Evolutionary conservation across 2,888 invertebrate genomes (phyloP).

Genomic region (Caenorhabditis panamensis): DNA sequence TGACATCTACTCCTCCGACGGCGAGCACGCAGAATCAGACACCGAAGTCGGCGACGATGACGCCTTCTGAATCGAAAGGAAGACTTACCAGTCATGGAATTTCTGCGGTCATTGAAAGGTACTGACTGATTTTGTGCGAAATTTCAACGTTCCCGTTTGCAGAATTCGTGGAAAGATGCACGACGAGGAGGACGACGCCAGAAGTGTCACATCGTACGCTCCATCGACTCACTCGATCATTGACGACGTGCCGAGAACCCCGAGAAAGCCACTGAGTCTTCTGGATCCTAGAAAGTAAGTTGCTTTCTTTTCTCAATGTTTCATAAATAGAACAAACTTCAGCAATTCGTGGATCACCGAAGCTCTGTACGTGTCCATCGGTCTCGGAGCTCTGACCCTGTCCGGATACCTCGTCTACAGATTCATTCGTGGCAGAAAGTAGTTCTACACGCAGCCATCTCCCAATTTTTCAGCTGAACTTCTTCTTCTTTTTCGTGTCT

Average conservation of each 20-base stretch:
- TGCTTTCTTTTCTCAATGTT: conserved; percentile 6
- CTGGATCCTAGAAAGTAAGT: conserved; percentile 70
- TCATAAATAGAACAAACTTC: conserved; percentile 21
- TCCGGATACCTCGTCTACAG: conserved; percentile 64
- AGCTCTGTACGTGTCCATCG: conserved; percentile 70
- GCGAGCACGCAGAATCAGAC: conserved; percentile 23
- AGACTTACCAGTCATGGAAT: conserved; percentile 53
- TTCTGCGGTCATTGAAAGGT: conserved; percentile 53
- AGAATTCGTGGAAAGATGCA: conserved; percentile 52
- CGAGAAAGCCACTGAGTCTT: conserved; percentile 64
- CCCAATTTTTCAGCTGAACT: not conserved
- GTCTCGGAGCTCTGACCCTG: conserved; percentile 64
- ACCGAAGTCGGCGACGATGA: conserved; percentile 30
- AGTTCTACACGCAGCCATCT: no score
- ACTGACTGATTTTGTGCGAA: not conserved
- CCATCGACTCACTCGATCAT: conserved; percentile 66
- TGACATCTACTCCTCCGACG: conserved; percentile 1
- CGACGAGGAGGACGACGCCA: conserved; percentile 61
- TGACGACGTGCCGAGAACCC: conserved; percentile 73
- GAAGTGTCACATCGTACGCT: conserved; percentile 62
- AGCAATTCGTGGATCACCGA: conserved; percentile 68
- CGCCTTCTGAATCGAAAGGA: conserved; percentile 38
- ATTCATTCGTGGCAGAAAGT: conserved; percentile 53
- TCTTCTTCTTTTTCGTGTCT: conserved; percentile 4
- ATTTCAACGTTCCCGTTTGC: not conserved